Evolutionary conservation across 2,888 invertebrate genomes (phyloP).

Genomic region (Saturnia japonica): DNA sequence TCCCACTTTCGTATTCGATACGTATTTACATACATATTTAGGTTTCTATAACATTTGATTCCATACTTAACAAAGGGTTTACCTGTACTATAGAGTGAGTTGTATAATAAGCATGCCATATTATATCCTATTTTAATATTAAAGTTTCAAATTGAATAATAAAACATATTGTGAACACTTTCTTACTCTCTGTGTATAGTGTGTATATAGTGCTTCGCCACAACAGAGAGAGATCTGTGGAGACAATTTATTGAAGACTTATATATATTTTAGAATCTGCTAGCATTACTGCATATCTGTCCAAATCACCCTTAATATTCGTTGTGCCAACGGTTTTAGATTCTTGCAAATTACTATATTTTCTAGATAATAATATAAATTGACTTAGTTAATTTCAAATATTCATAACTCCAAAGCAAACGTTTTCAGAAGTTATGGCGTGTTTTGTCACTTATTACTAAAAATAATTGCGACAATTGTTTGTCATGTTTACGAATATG

Average conservation of each 20-base stretch:
- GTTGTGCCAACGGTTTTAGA: neutral
- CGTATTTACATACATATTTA: slow-evolving; percentile 28
- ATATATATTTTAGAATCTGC: no score
- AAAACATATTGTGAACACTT: no score
- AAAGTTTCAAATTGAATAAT: no score
- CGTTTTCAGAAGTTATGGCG: no score
- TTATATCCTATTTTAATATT: neutral
- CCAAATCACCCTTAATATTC: no score
- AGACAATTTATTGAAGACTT: neutral
- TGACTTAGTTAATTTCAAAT: neutral
- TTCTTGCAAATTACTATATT: neutral
- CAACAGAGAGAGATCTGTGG: neutral
- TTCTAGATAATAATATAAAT: neutral
- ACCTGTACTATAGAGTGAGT: slow-evolving; percentile 8
- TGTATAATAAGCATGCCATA: neutral
- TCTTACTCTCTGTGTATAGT: neutral
- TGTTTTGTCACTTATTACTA: no score
- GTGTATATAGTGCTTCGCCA: no score
- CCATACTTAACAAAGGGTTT: slow-evolving; percentile 22
- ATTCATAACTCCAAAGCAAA: neutral
- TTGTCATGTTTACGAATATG: neutral
- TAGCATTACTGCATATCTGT: no score
- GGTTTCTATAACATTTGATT: slow-evolving; percentile 32
- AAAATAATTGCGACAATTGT: neutral
- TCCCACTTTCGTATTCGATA: slow-evolving; percentile 32